Evolutionary conservation across 2,888 invertebrate genomes (phyloP), one percentile per base, ranked within the genome.

Genomic region (Caprella mutica): DNA sequence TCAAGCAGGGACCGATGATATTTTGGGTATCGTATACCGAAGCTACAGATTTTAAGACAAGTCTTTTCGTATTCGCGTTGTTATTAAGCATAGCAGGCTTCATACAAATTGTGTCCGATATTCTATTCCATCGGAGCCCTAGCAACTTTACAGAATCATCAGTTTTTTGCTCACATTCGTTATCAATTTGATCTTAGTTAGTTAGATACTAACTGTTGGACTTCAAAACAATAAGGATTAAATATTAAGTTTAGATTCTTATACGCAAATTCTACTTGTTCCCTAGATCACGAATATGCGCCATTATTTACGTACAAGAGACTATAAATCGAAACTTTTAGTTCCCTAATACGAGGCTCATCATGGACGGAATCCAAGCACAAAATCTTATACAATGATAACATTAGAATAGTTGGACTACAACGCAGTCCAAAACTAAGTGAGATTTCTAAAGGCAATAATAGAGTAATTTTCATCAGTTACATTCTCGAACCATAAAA

Each of bases 361-460:
- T 5, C 19, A 21, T 17, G 8, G 6, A 23, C 39, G 2, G 3
- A n/a, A 14, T 35, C 33, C 9, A 30, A 9, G 8, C 35, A 24
- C 5, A 51, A 27, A 9, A 51, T 51, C 5, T 51, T 38, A n/a
- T 33, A 9, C 39, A 51, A 19, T 12, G 35, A 33, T 5, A 51
- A n/a, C 51, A 51, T 51, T n/a, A 51, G 39, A 2, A 51, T 23
- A 12, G 51, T 35, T 1, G 51, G 51, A 6, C 23, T 39, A 19
- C 51, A 51, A 5, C 51, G 35, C 14, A 35, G 9, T 14, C 51
- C 51, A 51, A 51, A 51, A 27, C 35, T 38, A 8, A 51, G 14
- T 24, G n/a, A n/a, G n/a, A n/a, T n/a, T n/a, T n/a, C n/a, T n/a
- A n/a, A n/a, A n/a, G n/a, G n/a, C n/a, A n/a, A n/a, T n/a, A n/a